Evolutionary conservation across 1,140 invertebrate species (phyloP).

Genomic region (Neodiprion lecontei): DNA sequence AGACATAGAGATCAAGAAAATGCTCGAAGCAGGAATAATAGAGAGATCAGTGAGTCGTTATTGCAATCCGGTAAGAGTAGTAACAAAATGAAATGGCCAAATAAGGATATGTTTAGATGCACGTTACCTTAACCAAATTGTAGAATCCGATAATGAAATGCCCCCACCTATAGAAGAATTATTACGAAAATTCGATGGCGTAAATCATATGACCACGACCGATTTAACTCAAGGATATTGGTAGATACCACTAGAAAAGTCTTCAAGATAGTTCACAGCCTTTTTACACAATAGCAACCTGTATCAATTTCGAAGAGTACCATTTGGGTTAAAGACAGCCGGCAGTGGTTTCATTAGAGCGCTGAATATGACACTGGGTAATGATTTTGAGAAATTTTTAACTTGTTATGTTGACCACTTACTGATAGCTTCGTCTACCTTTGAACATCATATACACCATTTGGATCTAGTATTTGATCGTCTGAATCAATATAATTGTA

Average conservation of each 20-base stretch:
- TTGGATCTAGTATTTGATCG: neutral
- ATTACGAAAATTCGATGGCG: conserved; percentile 33
- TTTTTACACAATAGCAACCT: conserved; percentile 38
- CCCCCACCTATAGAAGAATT: conserved; percentile 40
- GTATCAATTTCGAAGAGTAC: conserved; percentile 39
- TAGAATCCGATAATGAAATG: conserved; percentile 23
- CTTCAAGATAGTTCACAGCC: conserved; percentile 41
- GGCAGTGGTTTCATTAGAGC: neutral
- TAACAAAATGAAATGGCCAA: too few species aligned
- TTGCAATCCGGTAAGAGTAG: too few species aligned
- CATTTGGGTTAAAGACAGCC: too few species aligned
- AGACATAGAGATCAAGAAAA: too few species aligned
- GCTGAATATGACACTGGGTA: conserved; percentile 17
- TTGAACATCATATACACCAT: too few species aligned
- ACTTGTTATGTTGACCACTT: too few species aligned
- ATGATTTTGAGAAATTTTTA: too few species aligned
- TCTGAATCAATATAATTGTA: conserved; percentile 32
- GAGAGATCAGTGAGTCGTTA: too few species aligned
- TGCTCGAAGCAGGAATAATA: too few species aligned
- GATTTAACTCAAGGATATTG: conserved; percentile 48
- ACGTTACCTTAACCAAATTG: conserved; percentile 6
- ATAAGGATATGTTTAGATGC: too few species aligned
- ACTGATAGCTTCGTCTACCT: too few species aligned
- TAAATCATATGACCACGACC: conserved; percentile 35
- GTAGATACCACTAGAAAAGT: conserved; percentile 40